These are phyloP conservation scores for Lutraria rhynchaena DNA, from an alignment of 1,140 invertebrate genomes.

Conservation along the genomic window DNA sequence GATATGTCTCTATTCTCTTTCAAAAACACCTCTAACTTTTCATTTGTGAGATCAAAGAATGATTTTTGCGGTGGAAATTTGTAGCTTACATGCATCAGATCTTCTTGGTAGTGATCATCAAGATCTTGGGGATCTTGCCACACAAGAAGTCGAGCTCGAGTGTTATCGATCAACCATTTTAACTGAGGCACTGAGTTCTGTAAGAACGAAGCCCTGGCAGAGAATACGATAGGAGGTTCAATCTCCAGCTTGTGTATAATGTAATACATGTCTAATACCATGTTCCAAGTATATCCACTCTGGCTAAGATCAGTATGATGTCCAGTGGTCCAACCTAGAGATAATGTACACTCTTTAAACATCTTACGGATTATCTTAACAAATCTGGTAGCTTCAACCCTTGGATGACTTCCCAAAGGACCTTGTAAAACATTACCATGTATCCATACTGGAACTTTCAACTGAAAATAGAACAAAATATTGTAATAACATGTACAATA, in stretches of 20 bases:
- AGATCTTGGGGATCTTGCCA: slow-evolving; percentile 67
- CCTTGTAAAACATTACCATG: slow-evolving; percentile 94
- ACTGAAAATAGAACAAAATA: too few relatives aligned
- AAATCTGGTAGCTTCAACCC: slow-evolving; percentile 88
- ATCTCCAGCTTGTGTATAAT: slow-evolving; percentile 84
- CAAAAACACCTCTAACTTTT: slow-evolving; percentile 63
- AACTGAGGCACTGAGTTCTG: slow-evolving; percentile 85
- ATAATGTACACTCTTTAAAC: slow-evolving; percentile 88
- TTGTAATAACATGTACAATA: too few relatives aligned
- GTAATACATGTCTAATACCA: slow-evolving; percentile 89
- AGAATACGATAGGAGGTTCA: slow-evolving; percentile 89
- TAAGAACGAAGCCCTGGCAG: slow-evolving; percentile 89
- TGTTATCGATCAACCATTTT: slow-evolving; percentile 80
- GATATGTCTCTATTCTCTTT: slow-evolving; percentile 71
- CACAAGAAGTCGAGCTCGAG: slow-evolving; percentile 66
- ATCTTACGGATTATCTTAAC: slow-evolving; percentile 84
- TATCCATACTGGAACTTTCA: slow-evolving; percentile 91
- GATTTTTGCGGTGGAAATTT: slow-evolving; percentile 72
- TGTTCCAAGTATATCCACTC: slow-evolving; percentile 86
- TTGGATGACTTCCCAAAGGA: slow-evolving; percentile 86
- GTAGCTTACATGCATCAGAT: slow-evolving; percentile 76
- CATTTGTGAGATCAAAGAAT: slow-evolving; percentile 75
- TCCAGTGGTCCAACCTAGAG: slow-evolving; percentile 93
- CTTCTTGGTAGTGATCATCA: slow-evolving; percentile 59
- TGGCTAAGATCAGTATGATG: slow-evolving; percentile 82